phyloP scores from a whole-genome alignment of 2,113 vertebrate genomes.

The Eurypyga helias region DNA sequence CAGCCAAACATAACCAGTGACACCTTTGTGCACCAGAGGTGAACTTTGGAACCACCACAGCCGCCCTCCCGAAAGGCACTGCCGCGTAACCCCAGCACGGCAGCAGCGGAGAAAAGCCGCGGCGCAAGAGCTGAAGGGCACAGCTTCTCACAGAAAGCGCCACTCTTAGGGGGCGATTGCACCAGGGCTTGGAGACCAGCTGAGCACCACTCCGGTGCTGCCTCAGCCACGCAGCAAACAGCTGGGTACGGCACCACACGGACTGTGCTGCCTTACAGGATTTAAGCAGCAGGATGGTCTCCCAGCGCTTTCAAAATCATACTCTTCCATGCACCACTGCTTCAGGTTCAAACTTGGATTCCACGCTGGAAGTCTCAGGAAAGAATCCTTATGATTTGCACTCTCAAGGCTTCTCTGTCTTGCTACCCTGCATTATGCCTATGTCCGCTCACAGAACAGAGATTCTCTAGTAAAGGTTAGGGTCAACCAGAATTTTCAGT shows the following conservation, averaged over 20 bases:
- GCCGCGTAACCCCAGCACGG: background rate
- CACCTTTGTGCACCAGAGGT: background rate
- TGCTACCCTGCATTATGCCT: background rate
- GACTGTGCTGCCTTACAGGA: background rate
- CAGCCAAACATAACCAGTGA: background rate
- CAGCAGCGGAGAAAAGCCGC: background rate
- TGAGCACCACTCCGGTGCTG: background rate
- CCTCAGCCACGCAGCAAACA: background rate
- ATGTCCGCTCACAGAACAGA: background rate
- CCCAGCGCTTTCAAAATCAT: background rate
- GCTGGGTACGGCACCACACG: background rate
- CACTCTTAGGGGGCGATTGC: background rate
- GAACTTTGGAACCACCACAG: background rate
- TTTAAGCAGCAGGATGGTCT: background rate
- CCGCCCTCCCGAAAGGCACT: background rate
- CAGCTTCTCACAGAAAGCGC: background rate
- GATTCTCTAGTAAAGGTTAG: background rate
- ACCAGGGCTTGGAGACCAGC: background rate
- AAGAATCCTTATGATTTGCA: background rate
- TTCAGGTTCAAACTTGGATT: background rate
- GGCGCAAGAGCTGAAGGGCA: rapidly evolving
- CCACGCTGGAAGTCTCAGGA: background rate
- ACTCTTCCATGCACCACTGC: background rate
- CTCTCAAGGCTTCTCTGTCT: background rate
- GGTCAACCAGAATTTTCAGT: background rate